Conservation (phyloP, 2,888 invertebrate genomes). For the Nephrotoma appendiculata region DNA sequence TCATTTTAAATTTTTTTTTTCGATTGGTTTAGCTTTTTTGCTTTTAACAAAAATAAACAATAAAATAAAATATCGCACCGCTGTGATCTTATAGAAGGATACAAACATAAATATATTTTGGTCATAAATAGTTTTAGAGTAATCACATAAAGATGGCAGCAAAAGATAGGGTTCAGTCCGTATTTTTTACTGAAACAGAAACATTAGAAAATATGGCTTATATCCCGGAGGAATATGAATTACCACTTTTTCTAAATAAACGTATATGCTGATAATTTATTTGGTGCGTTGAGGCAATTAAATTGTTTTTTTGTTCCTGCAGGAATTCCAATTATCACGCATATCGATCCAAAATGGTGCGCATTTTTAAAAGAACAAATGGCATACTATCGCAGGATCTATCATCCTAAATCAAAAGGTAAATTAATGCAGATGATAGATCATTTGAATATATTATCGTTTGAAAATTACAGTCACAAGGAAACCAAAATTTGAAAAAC, state of each 20-base stretch:
- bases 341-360: not conserved
- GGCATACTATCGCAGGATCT: not conserved
- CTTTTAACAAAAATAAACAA: not conserved
- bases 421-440: not conserved
- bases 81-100: not conserved
- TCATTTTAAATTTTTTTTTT: not conserved
- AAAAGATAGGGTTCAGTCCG: not conserved
- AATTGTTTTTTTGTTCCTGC: not conserved
- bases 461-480: not conserved
- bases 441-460: not conserved
- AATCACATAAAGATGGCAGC: not conserved
- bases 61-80: not conserved
- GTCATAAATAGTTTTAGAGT: not conserved
- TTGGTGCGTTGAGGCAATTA: not conserved
- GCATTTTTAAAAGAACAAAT: not conserved
- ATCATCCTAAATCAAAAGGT: not conserved
- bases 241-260: not conserved
- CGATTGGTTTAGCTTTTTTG: not conserved
- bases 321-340: not conserved
- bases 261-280: not conserved
- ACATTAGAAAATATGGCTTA: not conserved
- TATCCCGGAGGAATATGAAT: constrained; percentile 1
- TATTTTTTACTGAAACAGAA: not conserved
- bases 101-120: not conserved
- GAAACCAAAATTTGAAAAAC: not conserved